These are phyloP conservation scores for Gnathonemus echidnorhynchus DNA, from an alignment of 2,113 vertebrate genomes.

Conservation along the genomic window DNA sequence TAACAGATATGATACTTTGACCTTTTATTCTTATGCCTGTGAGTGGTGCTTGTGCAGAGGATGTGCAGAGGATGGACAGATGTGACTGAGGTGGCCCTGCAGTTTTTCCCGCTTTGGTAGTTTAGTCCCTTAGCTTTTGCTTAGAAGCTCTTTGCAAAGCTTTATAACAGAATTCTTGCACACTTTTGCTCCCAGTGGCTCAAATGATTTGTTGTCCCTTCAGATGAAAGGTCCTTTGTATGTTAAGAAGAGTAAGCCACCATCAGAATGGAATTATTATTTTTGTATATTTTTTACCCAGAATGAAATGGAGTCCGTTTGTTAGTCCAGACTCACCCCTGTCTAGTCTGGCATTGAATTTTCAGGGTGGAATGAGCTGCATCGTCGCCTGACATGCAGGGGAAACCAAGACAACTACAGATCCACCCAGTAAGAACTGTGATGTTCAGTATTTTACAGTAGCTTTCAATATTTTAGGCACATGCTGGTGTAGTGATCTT, in stretches of 20 bases:
- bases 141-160: not conserved
- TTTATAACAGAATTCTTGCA: not conserved
- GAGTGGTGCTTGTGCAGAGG: not conserved
- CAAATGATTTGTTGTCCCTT: not conserved
- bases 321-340: not conserved
- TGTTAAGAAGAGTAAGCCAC: not conserved
- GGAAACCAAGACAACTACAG: not conserved
- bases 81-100: not conserved
- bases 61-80: not conserved
- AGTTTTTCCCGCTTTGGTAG: not conserved
- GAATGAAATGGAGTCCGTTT: not conserved
- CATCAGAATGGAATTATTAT: not conserved
- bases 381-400: not conserved
- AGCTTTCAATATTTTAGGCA: not conserved
- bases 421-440: not conserved
- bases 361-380: not conserved
- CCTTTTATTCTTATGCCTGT: not conserved
- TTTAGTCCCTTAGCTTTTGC: not conserved
- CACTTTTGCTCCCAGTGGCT: not conserved
- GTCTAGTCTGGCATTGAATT: not conserved
- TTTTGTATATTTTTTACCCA: not conserved
- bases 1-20: not conserved
- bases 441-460: not conserved
- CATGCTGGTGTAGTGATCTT: not conserved
- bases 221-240: not conserved